A percentile compares a stretch with the other conserved stretches of the same genome.
Conservation (phyloP, 2,888 invertebrate genomes). For the Dasysyrphus tricinctus region DNA sequence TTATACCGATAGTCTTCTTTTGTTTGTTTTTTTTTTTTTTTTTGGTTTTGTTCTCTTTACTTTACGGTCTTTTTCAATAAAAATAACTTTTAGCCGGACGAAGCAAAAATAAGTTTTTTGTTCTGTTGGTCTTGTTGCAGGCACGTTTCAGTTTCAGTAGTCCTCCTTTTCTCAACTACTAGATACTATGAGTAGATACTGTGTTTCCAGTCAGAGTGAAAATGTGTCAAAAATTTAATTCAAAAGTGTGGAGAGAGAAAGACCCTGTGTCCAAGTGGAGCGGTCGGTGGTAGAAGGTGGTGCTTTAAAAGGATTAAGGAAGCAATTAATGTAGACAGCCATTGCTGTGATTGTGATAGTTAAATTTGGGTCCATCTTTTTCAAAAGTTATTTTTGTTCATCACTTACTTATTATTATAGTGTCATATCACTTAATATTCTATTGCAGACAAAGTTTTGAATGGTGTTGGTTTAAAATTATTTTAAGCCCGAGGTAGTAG, state of each 20-base stretch:
- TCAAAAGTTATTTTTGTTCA: conserved; percentile 41
- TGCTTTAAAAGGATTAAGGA: conserved; percentile 66
- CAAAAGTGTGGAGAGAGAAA: conserved; percentile 12
- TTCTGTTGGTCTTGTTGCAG: conserved; percentile 54
- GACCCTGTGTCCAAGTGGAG: not conserved
- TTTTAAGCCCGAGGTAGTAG: not conserved
- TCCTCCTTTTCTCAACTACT: conserved; percentile 6
- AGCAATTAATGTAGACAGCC: conserved; percentile 63
- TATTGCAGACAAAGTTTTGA: conserved; percentile 1
- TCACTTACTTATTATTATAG: conserved; percentile 41
- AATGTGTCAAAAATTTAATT: conserved; percentile 62
- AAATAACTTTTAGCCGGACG: conserved; percentile 43
- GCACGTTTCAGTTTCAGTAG: conserved; percentile 51
- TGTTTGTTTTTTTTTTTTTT: conserved; percentile 17
- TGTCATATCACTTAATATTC: not conserved
- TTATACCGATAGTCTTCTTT: conserved; percentile 34
- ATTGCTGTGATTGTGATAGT: conserved; percentile 21
- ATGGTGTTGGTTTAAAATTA: conserved; percentile 1
- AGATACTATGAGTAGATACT: not conserved
- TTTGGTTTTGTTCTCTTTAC: not conserved
- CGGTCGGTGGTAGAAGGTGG: not conserved
- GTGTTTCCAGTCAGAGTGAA: conserved; percentile 2
- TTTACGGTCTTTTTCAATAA: conserved; percentile 16
- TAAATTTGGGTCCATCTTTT: conserved; percentile 30
- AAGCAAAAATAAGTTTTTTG: conserved; percentile 39